Evolutionary conservation across 2,797 vertebrate genomes (phyloP).

Genomic region (Sebastolobus altivelis): DNA sequence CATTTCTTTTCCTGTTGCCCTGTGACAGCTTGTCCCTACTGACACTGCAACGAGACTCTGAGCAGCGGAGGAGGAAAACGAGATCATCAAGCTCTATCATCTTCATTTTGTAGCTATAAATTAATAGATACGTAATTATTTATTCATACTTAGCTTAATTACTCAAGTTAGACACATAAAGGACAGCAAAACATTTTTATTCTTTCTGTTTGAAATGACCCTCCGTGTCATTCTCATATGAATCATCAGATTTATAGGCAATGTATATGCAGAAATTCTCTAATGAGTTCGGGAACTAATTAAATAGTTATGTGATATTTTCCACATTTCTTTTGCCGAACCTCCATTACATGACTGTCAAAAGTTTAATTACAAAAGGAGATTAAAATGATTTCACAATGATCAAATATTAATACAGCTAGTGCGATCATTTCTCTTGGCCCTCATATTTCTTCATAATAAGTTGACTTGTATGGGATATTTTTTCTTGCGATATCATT

Average conservation of each 20-base stretch:
- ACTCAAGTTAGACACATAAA: not conserved
- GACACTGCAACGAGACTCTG: conserved; percentile 31
- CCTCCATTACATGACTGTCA: conserved; percentile 82
- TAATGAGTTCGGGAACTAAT: conserved; percentile 78
- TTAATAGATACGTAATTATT: not conserved
- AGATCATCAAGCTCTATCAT: conserved; percentile 30
- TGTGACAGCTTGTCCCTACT: conserved; percentile 49
- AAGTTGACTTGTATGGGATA: conserved; percentile 50
- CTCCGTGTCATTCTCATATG: conserved; percentile 2
- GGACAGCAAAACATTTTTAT: conserved; percentile 1
- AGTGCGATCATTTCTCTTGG: conserved; percentile 66
- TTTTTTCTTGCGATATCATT: conserved; percentile 40
- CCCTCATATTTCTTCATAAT: conserved; percentile 73
- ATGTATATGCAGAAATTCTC: conserved; percentile 58
- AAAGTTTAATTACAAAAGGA: conserved; percentile 84
- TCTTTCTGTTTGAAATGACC: conserved; percentile 22
- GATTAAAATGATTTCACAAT: conserved; percentile 79
- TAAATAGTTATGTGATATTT: conserved; percentile 77
- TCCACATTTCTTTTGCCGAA: conserved; percentile 75
- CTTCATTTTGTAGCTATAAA: not conserved
- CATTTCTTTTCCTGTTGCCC: conserved; percentile 50
- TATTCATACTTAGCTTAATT: not conserved
- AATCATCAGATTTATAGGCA: conserved; percentile 53
- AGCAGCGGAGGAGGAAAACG: conserved; percentile 8
- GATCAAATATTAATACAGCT: conserved; percentile 82